Percentiles rank a stretch among this genome's conserved stretches.
phyloP scores from a whole-genome alignment of 2,888 invertebrate species.

The Callimorpha dominula region DNA sequence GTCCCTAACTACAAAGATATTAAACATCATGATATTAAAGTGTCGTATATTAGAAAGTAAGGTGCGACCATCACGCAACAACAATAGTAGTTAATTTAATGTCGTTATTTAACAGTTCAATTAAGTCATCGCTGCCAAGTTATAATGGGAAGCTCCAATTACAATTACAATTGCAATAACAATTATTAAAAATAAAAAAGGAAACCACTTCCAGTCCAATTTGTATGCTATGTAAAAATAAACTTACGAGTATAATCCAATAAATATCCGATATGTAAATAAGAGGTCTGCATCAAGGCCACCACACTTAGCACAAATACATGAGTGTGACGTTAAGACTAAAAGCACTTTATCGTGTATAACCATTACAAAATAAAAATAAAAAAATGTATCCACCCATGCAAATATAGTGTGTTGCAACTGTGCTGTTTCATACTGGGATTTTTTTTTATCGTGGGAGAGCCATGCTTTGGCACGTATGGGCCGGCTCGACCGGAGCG shows the following conservation, averaged over 20 bases:
- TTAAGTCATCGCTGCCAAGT: not conserved
- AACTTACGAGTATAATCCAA: too few relatives aligned
- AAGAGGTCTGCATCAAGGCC: not conserved
- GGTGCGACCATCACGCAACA: not conserved
- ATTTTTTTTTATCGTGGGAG: too few relatives aligned
- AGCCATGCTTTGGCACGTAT: too few relatives aligned
- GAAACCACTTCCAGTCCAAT: not conserved
- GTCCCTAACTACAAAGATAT: not conserved
- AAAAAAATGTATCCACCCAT: not conserved
- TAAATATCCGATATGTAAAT: not conserved
- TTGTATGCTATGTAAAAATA: not conserved
- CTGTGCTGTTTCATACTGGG: too few relatives aligned
- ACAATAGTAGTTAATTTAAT: not conserved
- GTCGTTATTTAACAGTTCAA: not conserved
- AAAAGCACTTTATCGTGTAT: too few relatives aligned
- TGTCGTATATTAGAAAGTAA: not conserved
- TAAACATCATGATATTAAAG: not conserved
- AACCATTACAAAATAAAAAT: too few relatives aligned
- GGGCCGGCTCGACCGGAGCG: too few relatives aligned
- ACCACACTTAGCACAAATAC: too few relatives aligned
- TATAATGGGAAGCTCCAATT: not conserved
- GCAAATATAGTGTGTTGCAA: not conserved
- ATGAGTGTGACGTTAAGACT: too few relatives aligned
- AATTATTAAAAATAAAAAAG: not conserved
- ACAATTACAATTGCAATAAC: not conserved